A percentile compares a stretch with the other conserved stretches of the same genome.
phyloP scores from a whole-genome alignment of 1,140 invertebrate species.

The Brevipalpus yothersi region DNA sequence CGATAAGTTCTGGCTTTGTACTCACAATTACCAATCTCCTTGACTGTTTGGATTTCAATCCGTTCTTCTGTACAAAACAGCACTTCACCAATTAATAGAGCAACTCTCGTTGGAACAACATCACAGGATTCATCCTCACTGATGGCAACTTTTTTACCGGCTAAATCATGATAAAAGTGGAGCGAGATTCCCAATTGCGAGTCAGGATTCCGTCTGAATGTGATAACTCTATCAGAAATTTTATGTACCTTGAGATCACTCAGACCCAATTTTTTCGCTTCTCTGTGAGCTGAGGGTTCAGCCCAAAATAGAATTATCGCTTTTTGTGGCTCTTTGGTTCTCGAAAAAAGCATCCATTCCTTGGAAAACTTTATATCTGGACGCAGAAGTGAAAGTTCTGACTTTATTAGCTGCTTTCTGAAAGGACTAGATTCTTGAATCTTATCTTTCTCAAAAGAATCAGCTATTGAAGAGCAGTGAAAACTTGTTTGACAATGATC shows the following conservation, averaged over 20 bases:
- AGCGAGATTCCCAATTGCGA: background rate
- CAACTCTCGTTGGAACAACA: background rate
- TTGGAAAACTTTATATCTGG: slow-evolving; percentile 41
- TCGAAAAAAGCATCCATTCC: slow-evolving; percentile 37
- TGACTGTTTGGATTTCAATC: too few species aligned
- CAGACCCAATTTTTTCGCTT: slow-evolving; percentile 9
- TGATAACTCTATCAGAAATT: background rate
- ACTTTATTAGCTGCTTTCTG: slow-evolving; percentile 17
- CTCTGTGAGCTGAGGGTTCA: too few species aligned
- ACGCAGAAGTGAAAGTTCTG: slow-evolving; percentile 34
- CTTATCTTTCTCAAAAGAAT: slow-evolving; percentile 2
- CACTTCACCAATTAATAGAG: background rate
- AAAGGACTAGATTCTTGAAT: slow-evolving; percentile 1
- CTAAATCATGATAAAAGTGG: background rate
- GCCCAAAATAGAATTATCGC: slow-evolving; percentile 39
- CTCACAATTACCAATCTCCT: too few species aligned
- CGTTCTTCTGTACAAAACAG: too few species aligned
- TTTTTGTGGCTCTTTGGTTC: slow-evolving; percentile 16
- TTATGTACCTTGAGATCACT: background rate
- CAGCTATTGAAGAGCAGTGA: slow-evolving; percentile 30
- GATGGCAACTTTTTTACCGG: slow-evolving; percentile 2
- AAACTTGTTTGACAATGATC: slow-evolving; percentile 47
- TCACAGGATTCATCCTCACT: slow-evolving; percentile 2
- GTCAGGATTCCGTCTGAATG: background rate
- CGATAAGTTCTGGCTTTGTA: too few species aligned